These are phyloP conservation scores for Galbula dea DNA, from an alignment of 2,113 vertebrate species.

Conservation along the genomic window DNA sequence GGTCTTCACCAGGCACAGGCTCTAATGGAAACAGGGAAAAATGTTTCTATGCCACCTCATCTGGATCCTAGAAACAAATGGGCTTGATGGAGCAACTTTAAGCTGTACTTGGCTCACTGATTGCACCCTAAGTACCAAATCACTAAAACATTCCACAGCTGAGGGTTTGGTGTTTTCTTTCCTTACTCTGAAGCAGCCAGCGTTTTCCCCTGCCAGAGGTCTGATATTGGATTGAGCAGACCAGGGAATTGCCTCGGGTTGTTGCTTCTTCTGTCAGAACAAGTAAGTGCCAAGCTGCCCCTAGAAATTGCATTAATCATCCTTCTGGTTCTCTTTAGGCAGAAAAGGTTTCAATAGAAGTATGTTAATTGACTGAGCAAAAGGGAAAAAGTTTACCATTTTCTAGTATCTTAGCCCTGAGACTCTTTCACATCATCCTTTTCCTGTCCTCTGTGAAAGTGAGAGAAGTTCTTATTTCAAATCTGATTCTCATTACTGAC, in stretches of 20 bases:
- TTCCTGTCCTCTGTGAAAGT: neutral
- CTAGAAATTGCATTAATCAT: neutral
- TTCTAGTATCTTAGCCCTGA: neutral
- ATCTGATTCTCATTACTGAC: slow-evolving; percentile 32
- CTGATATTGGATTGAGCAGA: neutral
- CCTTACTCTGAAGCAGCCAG: neutral
- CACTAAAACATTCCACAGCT: neutral
- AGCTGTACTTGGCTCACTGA: neutral
- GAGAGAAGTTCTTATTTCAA: slow-evolving; percentile 10
- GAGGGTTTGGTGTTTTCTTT: no score
- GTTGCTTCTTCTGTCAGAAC: neutral
- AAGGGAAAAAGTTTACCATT: neutral
- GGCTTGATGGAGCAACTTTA: neutral
- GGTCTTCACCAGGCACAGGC: neutral
- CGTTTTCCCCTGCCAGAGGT: neutral
- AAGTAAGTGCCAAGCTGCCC: neutral
- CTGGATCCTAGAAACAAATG: neutral
- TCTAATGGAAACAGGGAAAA: neutral
- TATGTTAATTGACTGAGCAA: neutral
- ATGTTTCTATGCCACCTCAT: neutral
- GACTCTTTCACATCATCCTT: neutral
- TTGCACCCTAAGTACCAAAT: neutral
- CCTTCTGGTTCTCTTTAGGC: neutral
- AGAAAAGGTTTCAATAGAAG: neutral
- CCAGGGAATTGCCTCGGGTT: neutral